These are phyloP conservation scores for Pterocles gutturalis DNA, from an alignment of 2,113 vertebrate species.

Conservation along the genomic window DNA sequence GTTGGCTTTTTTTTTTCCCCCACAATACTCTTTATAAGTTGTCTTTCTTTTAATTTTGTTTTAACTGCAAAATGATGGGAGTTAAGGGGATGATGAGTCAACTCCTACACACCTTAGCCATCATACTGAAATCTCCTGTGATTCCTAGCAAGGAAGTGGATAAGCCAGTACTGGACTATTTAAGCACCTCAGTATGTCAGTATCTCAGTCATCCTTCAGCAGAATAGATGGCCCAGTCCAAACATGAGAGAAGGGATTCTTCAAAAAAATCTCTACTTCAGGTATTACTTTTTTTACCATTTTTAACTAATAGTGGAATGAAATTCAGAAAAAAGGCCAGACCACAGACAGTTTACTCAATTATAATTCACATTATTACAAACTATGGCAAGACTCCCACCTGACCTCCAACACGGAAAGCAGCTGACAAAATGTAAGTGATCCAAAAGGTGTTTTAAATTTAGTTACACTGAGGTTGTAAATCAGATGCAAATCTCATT, in stretches of 20 bases:
- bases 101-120: neutral
- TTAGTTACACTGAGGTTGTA: neutral
- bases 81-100: neutral
- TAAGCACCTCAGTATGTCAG: neutral
- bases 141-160: neutral
- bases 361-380: neutral
- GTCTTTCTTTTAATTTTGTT: neutral
- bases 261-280: neutral
- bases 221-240: neutral
- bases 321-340: neutral
- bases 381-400: neutral
- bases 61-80: neutral
- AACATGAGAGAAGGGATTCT: neutral
- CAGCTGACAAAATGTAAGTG: neutral
- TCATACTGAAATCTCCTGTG: neutral
- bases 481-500: conserved; percentile 14
- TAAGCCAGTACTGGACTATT: neutral
- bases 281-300: neutral
- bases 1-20: neutral
- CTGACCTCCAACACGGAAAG: neutral
- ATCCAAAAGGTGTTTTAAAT: neutral
- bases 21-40: neutral
- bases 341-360: neutral
- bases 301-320: neutral
- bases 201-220: neutral